Conservation (phyloP, 2,797 vertebrate genomes). For the Neostethus bicornis region DNA sequence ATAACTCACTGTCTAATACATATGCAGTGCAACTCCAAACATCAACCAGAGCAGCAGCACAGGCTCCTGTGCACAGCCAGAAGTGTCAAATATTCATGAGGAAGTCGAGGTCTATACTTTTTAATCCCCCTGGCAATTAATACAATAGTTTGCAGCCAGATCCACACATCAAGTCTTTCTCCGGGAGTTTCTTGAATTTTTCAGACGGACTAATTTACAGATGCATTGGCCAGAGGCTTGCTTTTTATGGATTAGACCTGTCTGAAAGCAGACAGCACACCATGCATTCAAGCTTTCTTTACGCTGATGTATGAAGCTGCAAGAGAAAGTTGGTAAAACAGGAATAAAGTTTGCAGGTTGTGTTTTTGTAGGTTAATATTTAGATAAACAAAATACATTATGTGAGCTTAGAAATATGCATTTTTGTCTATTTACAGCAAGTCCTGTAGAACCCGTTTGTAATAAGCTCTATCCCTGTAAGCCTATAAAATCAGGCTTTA, state of each 20-base stretch:
- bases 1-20: slow-evolving; percentile 51
- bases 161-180: slow-evolving; percentile 39
- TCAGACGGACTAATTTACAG: slow-evolving; percentile 56
- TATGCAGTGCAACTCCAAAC: slow-evolving; percentile 53
- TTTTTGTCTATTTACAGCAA: no score
- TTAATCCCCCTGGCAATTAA: slow-evolving; percentile 66
- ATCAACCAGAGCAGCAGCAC: slow-evolving; percentile 53
- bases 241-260: slow-evolving; percentile 49
- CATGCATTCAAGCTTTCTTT: slow-evolving; percentile 36
- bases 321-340: slow-evolving; percentile 4
- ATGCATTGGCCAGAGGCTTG: slow-evolving; percentile 36
- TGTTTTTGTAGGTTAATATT: no score
- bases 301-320: slow-evolving; percentile 18
- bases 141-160: slow-evolving; percentile 50
- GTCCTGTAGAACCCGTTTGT: no score
- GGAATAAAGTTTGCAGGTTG: slow-evolving; percentile 2
- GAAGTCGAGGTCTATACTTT: slow-evolving; percentile 51
- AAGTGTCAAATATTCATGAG: slow-evolving; percentile 71
- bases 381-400: no score
- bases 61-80: slow-evolving; percentile 18
- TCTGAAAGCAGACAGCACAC: slow-evolving; percentile 25
- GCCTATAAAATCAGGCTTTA: no score
- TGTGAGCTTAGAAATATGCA: no score
- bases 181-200: slow-evolving; percentile 49
- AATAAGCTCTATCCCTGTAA: no score